Base-by-base conservation (phyloP, 2,113 vertebrate genomes). In the Rana temporaria region DNA sequence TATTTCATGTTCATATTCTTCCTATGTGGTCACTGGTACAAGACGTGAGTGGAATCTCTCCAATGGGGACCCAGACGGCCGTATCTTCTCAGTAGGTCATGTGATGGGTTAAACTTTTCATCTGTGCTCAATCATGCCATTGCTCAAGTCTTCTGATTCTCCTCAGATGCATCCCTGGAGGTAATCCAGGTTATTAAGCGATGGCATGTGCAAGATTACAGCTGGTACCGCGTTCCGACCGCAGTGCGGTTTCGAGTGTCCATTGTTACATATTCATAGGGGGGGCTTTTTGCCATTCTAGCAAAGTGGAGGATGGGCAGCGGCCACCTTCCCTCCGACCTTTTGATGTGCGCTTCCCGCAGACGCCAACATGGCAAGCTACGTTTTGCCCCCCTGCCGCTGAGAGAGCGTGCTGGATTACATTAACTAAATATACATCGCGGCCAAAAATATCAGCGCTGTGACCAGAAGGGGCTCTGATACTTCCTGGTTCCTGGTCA, bases 261-360 rank as follows among this genome's bases (percentile, higher is more conserved):
- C 52, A 17, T 12, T 18, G 60, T 67, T 66, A 17, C 65, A 75
- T 82, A 82, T 82, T 75, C 71, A 82, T 75, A 53, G 71, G 5
- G 8, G 59, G 30, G 2, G 34, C 34, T 75, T 55, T 30, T 68
- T 82, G n/a, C 16, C 32, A 74, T 82, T 82, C 48, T 24, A 74
- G 62, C 69, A 56, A 48, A 16, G 26, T 9, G 2, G 48, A 73
- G 38, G 73, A 56, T 14, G 48, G 71, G 24, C 26, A 59, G 60
- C 26, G 42, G 60, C 30, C 52, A 20, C 19, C 30, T 4, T 57
- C 34, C 66, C 26, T 53, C 22, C 18, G 52, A 75, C 52, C 71
- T 82, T 82, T 82, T 82, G 62, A 82, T 67, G 80, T 75, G 20
- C 32, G 62, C 30, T 82, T 55, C 53, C 71, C n/a, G 24, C 66